Conservation (phyloP, 1,140 invertebrate genomes). For the Adoxophyes honmai region DNA sequence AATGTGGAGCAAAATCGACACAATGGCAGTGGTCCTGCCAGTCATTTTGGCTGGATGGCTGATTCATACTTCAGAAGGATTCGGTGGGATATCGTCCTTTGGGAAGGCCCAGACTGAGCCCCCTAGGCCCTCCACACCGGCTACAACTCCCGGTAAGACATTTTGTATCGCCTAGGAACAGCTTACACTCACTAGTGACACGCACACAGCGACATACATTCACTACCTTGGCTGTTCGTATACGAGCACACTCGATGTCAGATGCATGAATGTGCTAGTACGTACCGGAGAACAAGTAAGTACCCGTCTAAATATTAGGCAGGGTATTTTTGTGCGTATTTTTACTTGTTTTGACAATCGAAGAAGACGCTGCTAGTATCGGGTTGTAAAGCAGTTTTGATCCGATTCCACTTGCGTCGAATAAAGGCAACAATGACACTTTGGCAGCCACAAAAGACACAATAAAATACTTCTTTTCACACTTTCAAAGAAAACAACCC, state of each 20-base stretch:
- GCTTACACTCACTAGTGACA: neutral
- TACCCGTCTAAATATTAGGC: constrained; percentile 11
- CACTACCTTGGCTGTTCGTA: constrained; percentile 8
- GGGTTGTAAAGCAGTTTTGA: no score
- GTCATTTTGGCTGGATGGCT: constrained; percentile 12
- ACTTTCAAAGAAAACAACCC: no score
- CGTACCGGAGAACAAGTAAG: neutral
- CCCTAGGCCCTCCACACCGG: neutral
- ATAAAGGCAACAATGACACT: no score
- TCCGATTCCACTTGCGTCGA: no score
- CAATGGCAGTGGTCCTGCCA: neutral
- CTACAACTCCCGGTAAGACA: neutral
- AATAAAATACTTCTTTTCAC: no score
- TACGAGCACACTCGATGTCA: constrained; percentile 7
- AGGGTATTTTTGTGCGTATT: constrained; percentile 8
- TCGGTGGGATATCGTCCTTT: constrained; percentile 1
- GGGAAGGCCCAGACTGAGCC: neutral
- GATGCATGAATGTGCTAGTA: neutral
- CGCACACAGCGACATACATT: neutral
- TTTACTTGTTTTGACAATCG: neutral
- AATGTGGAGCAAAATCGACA: neutral
- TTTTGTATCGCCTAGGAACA: neutral
- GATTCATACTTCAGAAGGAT: neutral
- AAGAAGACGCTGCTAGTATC: no score
- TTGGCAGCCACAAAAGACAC: no score